Conservation (phyloP, 2,113 vertebrate genomes). For the Poicephalus meyeri region DNA sequence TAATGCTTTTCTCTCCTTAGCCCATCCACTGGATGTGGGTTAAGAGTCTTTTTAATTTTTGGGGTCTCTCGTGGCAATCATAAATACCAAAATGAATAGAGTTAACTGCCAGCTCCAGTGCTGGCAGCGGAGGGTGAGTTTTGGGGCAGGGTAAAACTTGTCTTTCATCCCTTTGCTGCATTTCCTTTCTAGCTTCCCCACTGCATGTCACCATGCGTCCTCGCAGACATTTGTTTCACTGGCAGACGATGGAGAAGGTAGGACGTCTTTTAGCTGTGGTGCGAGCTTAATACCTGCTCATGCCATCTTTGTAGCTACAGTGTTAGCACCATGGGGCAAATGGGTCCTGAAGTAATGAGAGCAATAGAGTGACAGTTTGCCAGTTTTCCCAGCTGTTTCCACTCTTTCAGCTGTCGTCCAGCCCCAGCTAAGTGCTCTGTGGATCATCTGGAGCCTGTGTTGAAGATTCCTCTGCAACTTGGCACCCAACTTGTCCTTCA, state of each 20-base stretch:
- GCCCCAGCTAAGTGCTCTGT: neutral
- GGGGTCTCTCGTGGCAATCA: neutral
- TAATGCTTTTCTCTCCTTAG: neutral
- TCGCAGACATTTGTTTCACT: neutral
- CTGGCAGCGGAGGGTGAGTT: neutral
- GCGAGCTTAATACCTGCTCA: neutral
- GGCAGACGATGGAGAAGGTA: neutral
- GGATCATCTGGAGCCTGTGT: neutral
- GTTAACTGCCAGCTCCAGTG: accelerated
- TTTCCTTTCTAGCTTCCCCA: accelerated
- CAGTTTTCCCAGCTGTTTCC: neutral
- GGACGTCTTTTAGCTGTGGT: neutral
- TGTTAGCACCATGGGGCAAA: neutral
- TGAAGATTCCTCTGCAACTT: neutral
- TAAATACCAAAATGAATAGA: neutral
- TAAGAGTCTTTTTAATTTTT: neutral
- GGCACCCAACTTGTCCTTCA: neutral
- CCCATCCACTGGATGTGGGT: neutral
- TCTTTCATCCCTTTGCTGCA: neutral
- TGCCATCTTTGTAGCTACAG: neutral
- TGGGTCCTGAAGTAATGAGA: neutral
- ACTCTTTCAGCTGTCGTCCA: neutral
- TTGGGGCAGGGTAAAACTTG: neutral
- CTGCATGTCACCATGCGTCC: neutral
- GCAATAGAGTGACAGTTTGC: neutral